Evolutionary conservation across 2,888 invertebrate genomes (phyloP), one percentile per base, ranked within the genome.

Genomic region (Sarcophaga rosellei): DNA sequence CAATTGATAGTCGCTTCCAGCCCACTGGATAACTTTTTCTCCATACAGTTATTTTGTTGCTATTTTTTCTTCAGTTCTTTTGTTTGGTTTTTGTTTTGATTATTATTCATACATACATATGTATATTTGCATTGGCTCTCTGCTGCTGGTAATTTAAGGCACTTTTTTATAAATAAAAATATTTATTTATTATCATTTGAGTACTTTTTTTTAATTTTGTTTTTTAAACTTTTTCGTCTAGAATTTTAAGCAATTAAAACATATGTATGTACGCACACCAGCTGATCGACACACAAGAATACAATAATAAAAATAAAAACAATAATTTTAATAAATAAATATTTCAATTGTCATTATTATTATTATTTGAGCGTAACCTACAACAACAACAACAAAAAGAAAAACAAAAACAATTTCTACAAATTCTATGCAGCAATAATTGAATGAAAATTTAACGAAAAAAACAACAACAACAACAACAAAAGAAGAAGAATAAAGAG

Each of bases 171-270:
- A 35, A 35, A 35, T 35, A 10, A 35, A 35, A 35, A 35, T 8
- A 35, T 35, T 35, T 35, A 35, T 35, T 35, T 35, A 35, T 35
- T 35, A 8, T 35, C 35, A 35, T 35, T 35, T 35, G 35, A 35
- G 35, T 35, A 35, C 35, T 10, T 35, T 35, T 35, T 35, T 35
- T 35, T 35, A 0, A 75, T 57, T 8, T 69, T 68, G 68, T 75
- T 80, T 57, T 66, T 73, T 62, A 4, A 20, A n/a, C 69, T 70
- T 81, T 62, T 53, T 81, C 57, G 69, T 21, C 25, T 75, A 69
- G 68, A 75, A 57, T 70, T 72, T 70, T 70, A 57, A 65, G 57
- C 70, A 63, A 69, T 76, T 65, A 81, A 81, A 63, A 59, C 57
- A 59, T 59, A 44, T 63, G 25, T n/a, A 70, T 63, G 25, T n/a